Evolutionary conservation across 2,113 vertebrate genomes (phyloP).

Genomic region (Leptocoma aspasia): DNA sequence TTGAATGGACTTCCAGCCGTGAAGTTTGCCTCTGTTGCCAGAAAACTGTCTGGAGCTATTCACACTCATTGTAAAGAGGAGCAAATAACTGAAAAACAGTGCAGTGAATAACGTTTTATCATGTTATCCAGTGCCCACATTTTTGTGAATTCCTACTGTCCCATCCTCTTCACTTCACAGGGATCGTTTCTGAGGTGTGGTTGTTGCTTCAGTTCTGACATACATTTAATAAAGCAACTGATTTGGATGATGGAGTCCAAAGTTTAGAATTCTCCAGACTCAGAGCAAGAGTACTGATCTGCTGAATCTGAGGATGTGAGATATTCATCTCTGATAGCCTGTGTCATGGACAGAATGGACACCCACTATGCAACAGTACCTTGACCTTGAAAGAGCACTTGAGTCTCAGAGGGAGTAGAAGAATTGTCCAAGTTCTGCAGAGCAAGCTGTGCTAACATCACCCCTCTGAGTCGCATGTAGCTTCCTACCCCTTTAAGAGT

Average conservation of each 20-base stretch:
- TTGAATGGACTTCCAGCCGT: not conserved
- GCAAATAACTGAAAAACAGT: not conserved
- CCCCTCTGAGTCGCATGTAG: not conserved
- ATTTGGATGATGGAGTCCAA: not conserved
- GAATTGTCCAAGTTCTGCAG: not conserved
- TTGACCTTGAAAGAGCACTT: not conserved
- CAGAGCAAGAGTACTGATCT: not conserved
- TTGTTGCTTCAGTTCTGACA: not conserved
- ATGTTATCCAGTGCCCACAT: fast-evolving
- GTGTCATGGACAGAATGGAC: not conserved
- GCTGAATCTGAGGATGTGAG: not conserved
- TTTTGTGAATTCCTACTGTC: not conserved
- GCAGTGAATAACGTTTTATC: not conserved
- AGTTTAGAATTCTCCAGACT: not conserved
- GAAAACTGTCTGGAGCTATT: not conserved
- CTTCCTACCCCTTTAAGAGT: not conserved
- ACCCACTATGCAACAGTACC: not conserved
- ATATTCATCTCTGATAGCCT: not conserved
- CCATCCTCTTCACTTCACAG: not conserved
- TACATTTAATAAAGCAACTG: not conserved
- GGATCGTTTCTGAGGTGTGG: not conserved
- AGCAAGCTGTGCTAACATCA: not conserved
- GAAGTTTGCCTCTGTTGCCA: not conserved
- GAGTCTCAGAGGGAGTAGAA: not conserved
- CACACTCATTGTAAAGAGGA: not conserved